Base-by-base conservation (phyloP, 1,140 invertebrate species). In the Drosophila biarmipes region DNA sequence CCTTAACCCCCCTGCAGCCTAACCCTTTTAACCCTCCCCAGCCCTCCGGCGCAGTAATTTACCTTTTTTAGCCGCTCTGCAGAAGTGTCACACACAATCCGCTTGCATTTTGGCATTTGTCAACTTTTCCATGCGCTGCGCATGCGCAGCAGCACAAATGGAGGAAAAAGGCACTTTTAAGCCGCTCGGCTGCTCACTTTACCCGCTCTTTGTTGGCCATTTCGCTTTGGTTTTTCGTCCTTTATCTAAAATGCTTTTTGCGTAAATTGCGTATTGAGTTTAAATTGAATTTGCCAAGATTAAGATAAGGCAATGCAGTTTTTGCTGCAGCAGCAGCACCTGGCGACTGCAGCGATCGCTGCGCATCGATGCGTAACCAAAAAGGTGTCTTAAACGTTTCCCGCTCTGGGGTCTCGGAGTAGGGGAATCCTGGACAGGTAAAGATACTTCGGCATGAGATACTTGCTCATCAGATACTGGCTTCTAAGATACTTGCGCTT, bases 181-280 rank as follows among this genome's bases (percentile, higher is more conserved):
- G 81, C 81, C 81, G 80, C 72, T 73, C 38, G 45, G 73, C 69
- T 76, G 64, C 64, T 61, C 59, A 75, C 78, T 71, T 74, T 75
- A 37, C 45, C 37, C 29, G 24, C 62, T 73, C 58, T 69, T 61
- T 55, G 42, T 64, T 64, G 59, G 56, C 61, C 43, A 8, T 67
- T 75, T 67, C 38, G 73, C 71, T 42, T 64, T 55, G 52, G 53
- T 56, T 58, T 38, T 78, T 56, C 59, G 75, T 75, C 76, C 61
- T 84, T 89, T 89, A 89, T 89, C 84, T 89, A 89, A 89, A 89
- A 89, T 90, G 84, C 84, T 89, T 89, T 85, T 89, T 89, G 85
- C 85, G 79, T 89, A 89, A 89, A 89, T 89, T 89, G 84, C 80
- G 84, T 89, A 89, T 89, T 89, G 84, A 89, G 84, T 89, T 89